phyloP scores from a whole-genome alignment of 2,888 invertebrate species.

The Drosophila formosana region DNA sequence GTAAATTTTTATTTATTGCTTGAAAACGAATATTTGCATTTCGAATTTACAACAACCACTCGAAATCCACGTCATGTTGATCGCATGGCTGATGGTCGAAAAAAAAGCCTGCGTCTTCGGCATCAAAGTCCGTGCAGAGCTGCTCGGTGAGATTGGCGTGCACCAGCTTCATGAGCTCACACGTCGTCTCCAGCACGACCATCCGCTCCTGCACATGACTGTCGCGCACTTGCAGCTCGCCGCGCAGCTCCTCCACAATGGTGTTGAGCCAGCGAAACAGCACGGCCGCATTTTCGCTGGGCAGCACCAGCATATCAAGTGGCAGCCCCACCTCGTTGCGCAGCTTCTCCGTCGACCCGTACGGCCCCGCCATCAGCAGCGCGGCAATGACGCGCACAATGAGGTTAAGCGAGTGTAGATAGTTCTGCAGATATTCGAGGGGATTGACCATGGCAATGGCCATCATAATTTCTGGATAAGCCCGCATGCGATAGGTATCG shows the following conservation, averaged over 20 bases:
- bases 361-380: constrained; percentile 47
- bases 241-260: constrained; percentile 49
- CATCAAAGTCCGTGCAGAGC: not conserved
- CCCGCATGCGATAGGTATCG: constrained; percentile 43
- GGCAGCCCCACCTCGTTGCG: constrained; percentile 51
- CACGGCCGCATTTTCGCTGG: constrained; percentile 44
- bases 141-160: constrained; percentile 28
- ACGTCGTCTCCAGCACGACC: constrained; percentile 49
- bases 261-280: constrained; percentile 63
- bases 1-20: not conserved
- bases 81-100: constrained; percentile 25
- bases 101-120: constrained; percentile 6
- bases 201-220: constrained; percentile 41
- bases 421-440: constrained; percentile 41
- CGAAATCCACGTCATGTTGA: constrained; percentile 22
- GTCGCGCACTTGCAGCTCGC: constrained; percentile 40
- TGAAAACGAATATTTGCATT: too few relatives aligned
- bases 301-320: constrained; percentile 26
- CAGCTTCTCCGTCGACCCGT: constrained; percentile 42
- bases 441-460: constrained; percentile 57
- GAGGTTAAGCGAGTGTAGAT: constrained; percentile 57
- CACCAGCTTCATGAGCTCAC: constrained; percentile 53
- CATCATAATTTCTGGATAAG: constrained; percentile 47
- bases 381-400: constrained; percentile 47
- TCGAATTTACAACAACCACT: constrained; percentile 28